Conservation (phyloP, 2,888 invertebrate species). For the Chalcis sispes region DNA sequence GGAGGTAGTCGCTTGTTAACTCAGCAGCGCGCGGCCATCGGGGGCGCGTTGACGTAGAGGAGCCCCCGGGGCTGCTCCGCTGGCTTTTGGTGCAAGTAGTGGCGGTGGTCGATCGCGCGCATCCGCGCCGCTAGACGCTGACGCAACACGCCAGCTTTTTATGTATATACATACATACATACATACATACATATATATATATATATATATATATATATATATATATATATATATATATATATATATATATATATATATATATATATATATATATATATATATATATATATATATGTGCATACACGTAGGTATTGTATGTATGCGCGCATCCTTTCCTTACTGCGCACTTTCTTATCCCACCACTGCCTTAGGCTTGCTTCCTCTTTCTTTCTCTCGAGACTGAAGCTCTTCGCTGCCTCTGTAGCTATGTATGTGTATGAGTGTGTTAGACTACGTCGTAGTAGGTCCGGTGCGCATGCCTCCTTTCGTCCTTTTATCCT, state of each 20-base stretch:
- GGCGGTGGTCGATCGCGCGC: slow-evolving; percentile 58
- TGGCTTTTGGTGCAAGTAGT: background rate
- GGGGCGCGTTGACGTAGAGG: slow-evolving; percentile 1
- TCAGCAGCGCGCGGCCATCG: background rate
- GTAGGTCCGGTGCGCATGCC: no score
- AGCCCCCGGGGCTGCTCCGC: background rate
- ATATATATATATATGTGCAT: no score
- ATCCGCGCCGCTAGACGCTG: background rate
- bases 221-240: slow-evolving; percentile 1
- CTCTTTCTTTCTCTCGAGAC: background rate
- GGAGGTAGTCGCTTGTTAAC: slow-evolving; percentile 3
- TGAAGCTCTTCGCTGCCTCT: no score
- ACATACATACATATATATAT: no score
- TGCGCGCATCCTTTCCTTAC: slow-evolving; percentile 65
- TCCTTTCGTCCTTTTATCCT: no score
- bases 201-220: no score
- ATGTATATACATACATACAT: no score
- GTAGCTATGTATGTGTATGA: no score
- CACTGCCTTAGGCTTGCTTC: background rate
- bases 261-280: no score
- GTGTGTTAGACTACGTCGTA: no score
- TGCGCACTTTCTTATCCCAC: slow-evolving; percentile 72
- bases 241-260: background rate
- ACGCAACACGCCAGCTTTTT: no score
- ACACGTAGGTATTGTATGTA: no score